Percentiles rank a stretch among this genome's conserved stretches.
Evolutionary conservation across 2,113 vertebrate species (phyloP).

Genomic region (Pavo muticus): DNA sequence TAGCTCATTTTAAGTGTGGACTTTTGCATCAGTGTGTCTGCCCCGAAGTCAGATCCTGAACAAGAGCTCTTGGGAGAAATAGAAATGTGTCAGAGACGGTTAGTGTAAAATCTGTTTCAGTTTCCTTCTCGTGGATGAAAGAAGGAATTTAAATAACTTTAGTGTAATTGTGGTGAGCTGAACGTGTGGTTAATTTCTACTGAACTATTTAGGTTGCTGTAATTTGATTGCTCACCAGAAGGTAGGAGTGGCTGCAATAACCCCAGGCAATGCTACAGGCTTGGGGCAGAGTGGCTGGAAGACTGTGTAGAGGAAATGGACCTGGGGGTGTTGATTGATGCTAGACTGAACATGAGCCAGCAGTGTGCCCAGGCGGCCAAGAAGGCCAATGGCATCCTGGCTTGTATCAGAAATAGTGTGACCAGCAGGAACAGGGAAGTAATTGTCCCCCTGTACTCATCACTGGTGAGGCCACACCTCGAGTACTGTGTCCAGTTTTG

Average conservation of each 20-base stretch:
- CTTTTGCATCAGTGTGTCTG: neutral
- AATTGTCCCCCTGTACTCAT: no score
- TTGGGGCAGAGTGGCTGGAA: no score
- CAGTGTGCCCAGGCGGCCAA: no score
- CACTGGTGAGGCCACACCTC: no score
- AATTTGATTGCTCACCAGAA: neutral
- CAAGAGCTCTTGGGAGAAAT: neutral
- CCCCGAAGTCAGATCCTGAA: slow-evolving; percentile 8
- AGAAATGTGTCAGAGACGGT: neutral
- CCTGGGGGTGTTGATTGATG: no score
- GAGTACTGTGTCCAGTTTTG: no score
- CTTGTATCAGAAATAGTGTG: no score
- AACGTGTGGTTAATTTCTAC: neutral
- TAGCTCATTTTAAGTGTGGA: neutral
- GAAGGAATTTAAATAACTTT: neutral
- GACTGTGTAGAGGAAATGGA: no score
- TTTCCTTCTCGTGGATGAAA: neutral
- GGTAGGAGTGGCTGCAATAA: neutral
- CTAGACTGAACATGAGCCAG: no score
- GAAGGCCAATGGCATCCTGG: no score
- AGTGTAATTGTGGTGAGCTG: neutral
- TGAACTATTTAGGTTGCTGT: neutral
- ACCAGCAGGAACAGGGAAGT: no score
- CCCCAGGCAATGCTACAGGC: no score
- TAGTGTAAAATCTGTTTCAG: neutral